Percentiles rank a stretch among this genome's conserved stretches.
phyloP scores from a whole-genome alignment of 2,888 invertebrate genomes.

The Pheosia tremula region DNA sequence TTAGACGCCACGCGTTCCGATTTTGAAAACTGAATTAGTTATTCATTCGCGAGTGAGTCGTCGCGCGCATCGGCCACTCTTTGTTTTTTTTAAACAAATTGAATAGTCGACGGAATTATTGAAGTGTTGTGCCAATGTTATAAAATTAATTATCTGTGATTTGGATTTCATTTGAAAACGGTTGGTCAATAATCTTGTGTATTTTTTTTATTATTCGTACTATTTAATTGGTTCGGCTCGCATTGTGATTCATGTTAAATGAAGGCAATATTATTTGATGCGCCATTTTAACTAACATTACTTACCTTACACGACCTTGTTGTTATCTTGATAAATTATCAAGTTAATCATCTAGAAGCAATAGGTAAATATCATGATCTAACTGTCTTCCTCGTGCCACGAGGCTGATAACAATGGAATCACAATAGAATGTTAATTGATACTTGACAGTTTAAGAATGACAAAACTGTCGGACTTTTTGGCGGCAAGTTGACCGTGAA shows the following conservation, averaged over 20 bases:
- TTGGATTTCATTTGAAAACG: background rate
- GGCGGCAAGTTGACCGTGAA: too few relatives aligned
- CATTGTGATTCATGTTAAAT: background rate
- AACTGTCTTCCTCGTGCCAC: too few relatives aligned
- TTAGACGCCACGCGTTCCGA: conserved; percentile 58
- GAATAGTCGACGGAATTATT: conserved; percentile 8
- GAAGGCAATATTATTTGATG: background rate
- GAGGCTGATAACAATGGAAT: too few relatives aligned
- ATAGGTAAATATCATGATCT: background rate
- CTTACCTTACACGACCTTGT: background rate
- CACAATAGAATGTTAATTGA: too few relatives aligned
- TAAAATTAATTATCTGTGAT: conserved; percentile 5
- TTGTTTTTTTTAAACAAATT: conserved; percentile 35
- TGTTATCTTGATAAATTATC: background rate
- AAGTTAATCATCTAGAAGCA: background rate
- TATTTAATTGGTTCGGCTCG: background rate
- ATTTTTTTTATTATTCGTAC: background rate
- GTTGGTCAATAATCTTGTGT: background rate
- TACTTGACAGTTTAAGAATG: too few relatives aligned
- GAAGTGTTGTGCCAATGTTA: conserved; percentile 14
- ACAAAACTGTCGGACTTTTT: too few relatives aligned
- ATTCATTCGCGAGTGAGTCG: conserved; percentile 69
- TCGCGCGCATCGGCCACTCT: conserved; percentile 57
- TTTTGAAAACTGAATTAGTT: conserved; percentile 75
- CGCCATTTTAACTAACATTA: background rate